A percentile compares a stretch with the other conserved stretches of the same genome.
phyloP scores from a whole-genome alignment of 2,888 invertebrate species.

The Graphium colonna region DNA sequence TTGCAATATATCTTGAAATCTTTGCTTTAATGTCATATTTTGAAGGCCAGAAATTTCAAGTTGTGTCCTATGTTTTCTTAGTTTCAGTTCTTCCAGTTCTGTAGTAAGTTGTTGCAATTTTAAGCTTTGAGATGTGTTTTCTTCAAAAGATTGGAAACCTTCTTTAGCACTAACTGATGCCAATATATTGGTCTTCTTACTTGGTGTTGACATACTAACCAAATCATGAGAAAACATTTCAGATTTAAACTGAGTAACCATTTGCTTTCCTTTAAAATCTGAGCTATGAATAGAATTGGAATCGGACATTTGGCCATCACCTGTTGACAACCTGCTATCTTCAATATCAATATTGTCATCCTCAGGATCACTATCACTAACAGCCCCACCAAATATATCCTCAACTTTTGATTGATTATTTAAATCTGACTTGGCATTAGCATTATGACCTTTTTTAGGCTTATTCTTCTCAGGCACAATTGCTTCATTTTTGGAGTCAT shows the following conservation, averaged over 20 bases:
- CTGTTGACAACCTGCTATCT: conserved; percentile 85
- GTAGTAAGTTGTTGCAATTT: conserved; percentile 83
- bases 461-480: conserved; percentile 32
- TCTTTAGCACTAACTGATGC: not conserved
- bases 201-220: conserved; percentile 13
- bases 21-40: conserved; percentile 87
- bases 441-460: conserved; percentile 33
- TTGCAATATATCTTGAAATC: conserved; percentile 87
- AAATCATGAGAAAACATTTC: conserved; percentile 38
- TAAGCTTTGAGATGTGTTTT: conserved; percentile 61
- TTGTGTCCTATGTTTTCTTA: conserved; percentile 86
- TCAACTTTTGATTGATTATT: conserved; percentile 36
- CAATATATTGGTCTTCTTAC: not conserved
- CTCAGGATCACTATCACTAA: conserved; percentile 88
- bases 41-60: conserved; percentile 88
- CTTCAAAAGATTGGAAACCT: conserved; percentile 18
- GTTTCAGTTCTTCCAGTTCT: conserved; percentile 85
- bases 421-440: conserved; percentile 25
- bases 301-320: conserved; percentile 85
- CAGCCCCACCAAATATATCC: conserved; percentile 92
- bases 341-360: conserved; percentile 88
- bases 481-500: conserved; percentile 52
- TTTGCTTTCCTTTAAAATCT: conserved; percentile 31
- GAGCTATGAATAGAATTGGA: conserved; percentile 43
- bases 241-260: conserved; percentile 41